Evolutionary conservation across 2,797 vertebrate genomes (phyloP).

Genomic region (Scleropages formosus): DNA sequence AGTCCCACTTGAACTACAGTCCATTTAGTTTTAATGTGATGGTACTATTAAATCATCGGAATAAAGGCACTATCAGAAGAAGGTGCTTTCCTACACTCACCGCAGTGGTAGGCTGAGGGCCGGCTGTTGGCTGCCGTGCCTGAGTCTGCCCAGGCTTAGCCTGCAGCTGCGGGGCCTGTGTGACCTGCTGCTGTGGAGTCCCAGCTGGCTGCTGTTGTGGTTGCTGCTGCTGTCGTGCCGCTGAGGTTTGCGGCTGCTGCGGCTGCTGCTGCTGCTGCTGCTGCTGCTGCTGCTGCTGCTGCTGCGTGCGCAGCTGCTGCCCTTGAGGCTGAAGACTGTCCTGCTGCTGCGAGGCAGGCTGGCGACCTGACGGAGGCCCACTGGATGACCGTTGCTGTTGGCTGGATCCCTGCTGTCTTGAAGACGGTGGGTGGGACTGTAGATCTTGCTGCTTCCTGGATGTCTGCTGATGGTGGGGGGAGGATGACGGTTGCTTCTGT

Average conservation of each 20-base stretch:
- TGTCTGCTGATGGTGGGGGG: constrained; percentile 49
- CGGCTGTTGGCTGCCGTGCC: constrained; percentile 64
- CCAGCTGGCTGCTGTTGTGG: constrained; percentile 44
- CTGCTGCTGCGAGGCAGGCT: constrained; percentile 60
- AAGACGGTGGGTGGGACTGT: constrained; percentile 59
- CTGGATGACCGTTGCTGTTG: constrained; percentile 63
- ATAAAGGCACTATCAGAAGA: background rate
- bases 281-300: constrained; percentile 58
- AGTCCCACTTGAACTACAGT: background rate
- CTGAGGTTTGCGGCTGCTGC: constrained; percentile 38
- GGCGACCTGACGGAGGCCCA: constrained; percentile 60
- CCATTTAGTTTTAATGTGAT: background rate
- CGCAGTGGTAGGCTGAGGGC: constrained; percentile 60
- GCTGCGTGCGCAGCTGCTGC: constrained; percentile 53
- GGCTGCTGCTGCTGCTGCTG: constrained; percentile 57
- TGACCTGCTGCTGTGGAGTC: constrained; percentile 59
- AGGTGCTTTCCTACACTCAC: constrained; percentile 64
- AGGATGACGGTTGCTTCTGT: constrained; percentile 67
- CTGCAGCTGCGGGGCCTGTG: constrained; percentile 60
- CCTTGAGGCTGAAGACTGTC: constrained; percentile 51
- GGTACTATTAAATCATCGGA: background rate
- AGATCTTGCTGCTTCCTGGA: constrained; percentile 64
- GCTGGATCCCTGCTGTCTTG: constrained; percentile 56
- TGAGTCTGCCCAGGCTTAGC: constrained; percentile 62
- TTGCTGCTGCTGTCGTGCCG: constrained; percentile 51